Percentiles rank a stretch among this genome's conserved stretches.
These are phyloP conservation scores for Urophycis tenuis DNA, from an alignment of 2,797 vertebrate species.

Conservation along the genomic window DNA sequence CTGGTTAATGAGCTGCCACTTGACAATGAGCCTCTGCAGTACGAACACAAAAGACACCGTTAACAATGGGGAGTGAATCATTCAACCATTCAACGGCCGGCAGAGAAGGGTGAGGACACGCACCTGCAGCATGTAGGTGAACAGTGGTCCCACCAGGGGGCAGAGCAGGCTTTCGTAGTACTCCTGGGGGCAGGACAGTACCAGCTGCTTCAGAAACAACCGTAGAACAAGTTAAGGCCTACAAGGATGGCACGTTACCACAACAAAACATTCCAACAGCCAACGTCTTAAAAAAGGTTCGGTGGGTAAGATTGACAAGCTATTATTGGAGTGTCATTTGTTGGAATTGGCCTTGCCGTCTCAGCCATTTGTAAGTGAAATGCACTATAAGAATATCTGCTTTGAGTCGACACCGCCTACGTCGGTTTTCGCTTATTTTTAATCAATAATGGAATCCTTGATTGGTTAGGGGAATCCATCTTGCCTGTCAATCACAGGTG, in stretches of 20 bases:
- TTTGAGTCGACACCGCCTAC: too few relatives aligned
- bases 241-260: neutral
- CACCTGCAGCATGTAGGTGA: slow-evolving; percentile 89
- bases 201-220: slow-evolving; percentile 86
- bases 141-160: slow-evolving; percentile 87
- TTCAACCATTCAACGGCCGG: neutral
- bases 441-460: too few relatives aligned
- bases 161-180: slow-evolving; percentile 82
- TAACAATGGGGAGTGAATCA: neutral
- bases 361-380: too few relatives aligned
- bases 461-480: too few relatives aligned
- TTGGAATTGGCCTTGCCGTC: neutral
- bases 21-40: slow-evolving; percentile 81
- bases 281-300: too few relatives aligned
- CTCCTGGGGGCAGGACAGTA: slow-evolving; percentile 85
- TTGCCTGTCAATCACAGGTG: too few relatives aligned
- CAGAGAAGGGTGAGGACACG: slow-evolving; percentile 26
- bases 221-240: slow-evolving; percentile 80
- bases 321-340: neutral
- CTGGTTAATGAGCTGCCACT: slow-evolving; percentile 92
- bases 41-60: neutral
- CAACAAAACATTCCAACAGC: neutral
- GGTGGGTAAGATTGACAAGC: too few relatives aligned
- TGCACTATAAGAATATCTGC: too few relatives aligned
- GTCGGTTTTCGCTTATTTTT: too few relatives aligned